Evolutionary conservation across 2,113 vertebrate genomes (phyloP).

Genomic region (Grammomys dolichurus): DNA sequence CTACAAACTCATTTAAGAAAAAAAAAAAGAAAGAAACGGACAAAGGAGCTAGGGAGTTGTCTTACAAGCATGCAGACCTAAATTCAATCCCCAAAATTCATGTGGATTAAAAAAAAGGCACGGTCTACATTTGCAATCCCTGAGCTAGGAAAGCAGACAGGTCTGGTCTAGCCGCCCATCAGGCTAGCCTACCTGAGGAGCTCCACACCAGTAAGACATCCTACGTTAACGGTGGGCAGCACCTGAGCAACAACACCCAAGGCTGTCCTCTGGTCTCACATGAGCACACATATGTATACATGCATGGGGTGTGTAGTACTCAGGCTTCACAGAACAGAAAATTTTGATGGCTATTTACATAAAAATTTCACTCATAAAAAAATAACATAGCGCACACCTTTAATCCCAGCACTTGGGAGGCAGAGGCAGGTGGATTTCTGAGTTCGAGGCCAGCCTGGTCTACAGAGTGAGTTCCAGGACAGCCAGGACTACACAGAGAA

Average conservation of each 20-base stretch:
- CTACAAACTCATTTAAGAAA: background rate
- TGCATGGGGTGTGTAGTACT: background rate
- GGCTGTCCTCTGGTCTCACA: background rate
- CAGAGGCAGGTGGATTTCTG: no score
- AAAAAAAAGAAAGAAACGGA: background rate
- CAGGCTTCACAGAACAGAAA: slow-evolving; percentile 32
- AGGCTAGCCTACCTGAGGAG: background rate
- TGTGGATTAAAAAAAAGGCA: background rate
- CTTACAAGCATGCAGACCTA: background rate
- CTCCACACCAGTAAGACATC: background rate
- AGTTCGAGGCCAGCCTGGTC: no score
- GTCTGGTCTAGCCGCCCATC: no score
- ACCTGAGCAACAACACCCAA: background rate
- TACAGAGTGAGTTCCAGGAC: no score
- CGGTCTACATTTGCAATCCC: background rate
- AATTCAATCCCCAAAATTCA: background rate
- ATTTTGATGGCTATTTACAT: slow-evolving; percentile 40
- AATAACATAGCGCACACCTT: no score
- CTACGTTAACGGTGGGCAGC: background rate
- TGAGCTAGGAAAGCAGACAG: no score
- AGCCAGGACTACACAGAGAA: no score
- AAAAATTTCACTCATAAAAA: background rate
- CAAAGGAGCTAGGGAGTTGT: background rate
- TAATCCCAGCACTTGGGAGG: no score
- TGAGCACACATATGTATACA: background rate